phyloP scores from a whole-genome alignment of 2,888 invertebrate species.

The Ellobium chinense region DNA sequence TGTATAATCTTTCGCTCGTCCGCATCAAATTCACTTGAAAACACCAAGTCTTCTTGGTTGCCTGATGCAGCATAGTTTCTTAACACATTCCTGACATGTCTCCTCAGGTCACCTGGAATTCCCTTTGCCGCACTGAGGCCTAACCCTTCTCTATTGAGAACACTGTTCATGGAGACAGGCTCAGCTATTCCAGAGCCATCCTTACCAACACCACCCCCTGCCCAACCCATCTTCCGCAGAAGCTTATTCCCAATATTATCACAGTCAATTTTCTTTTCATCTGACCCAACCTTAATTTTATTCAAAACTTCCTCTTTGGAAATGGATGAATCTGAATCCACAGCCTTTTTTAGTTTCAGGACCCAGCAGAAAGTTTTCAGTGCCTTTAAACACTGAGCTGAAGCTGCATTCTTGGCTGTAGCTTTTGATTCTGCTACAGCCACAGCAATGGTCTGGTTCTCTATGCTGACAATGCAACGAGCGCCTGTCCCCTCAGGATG shows the following conservation, averaged over 20 bases:
- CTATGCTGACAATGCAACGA: conserved; percentile 62
- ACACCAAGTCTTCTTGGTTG: conserved; percentile 77
- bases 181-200: conserved; percentile 84
- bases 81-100: conserved; percentile 70
- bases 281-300: conserved; percentile 51
- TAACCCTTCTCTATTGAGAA: conserved; percentile 74
- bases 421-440: conserved; percentile 53
- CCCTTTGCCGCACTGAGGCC: conserved; percentile 66
- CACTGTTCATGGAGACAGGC: conserved; percentile 80
- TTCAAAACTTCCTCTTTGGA: conserved; percentile 66
- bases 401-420: conserved; percentile 60
- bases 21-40: conserved; percentile 78
- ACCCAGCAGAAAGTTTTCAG: conserved; percentile 71
- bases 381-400: conserved; percentile 59
- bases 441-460: conserved; percentile 59
- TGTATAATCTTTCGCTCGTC: conserved; percentile 80
- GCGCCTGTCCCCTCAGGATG: conserved; percentile 50
- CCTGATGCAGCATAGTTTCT: conserved; percentile 73
- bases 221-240: conserved; percentile 87
- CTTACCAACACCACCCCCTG: conserved; percentile 85
- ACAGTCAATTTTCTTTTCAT: conserved; percentile 5
- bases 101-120: conserved; percentile 62
- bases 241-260: conserved; percentile 82
- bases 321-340: conserved; percentile 61
- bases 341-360: conserved; percentile 65